Evolutionary conservation across 1,140 invertebrate species (phyloP).

Genomic region (Oryctes rhinoceros): DNA sequence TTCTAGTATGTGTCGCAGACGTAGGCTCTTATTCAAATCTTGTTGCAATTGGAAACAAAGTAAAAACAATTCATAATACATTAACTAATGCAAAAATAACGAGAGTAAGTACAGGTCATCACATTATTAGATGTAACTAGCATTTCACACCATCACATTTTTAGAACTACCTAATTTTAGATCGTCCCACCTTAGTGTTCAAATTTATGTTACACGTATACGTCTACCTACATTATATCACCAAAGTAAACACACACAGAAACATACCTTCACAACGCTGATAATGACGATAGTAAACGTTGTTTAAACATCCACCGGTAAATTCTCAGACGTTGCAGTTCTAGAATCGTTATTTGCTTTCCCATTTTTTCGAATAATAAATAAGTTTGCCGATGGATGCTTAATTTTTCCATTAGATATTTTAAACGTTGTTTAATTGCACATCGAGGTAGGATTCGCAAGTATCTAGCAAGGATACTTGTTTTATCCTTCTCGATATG

Average conservation of each 20-base stretch:
- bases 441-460: too few species aligned
- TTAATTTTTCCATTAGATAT: too few species aligned
- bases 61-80: not conserved
- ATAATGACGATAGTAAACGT: conserved; percentile 29
- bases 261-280: conserved; percentile 2
- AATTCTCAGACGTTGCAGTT: not conserved
- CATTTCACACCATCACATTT: conserved; percentile 30
- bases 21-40: not conserved
- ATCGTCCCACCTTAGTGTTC: not conserved
- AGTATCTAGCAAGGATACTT: too few species aligned
- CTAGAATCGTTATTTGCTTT: too few species aligned
- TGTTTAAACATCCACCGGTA: not conserved
- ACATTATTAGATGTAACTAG: conserved; percentile 33
- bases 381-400: too few species aligned
- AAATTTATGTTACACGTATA: conserved; percentile 37
- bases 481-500: too few species aligned
- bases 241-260: conserved; percentile 7
- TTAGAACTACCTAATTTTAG: not conserved
- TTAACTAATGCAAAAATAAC: not conserved
- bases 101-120: conserved; percentile 4
- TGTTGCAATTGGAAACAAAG: conserved; percentile 15
- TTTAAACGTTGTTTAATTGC: not conserved
- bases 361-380: too few species aligned
- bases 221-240: conserved; percentile 20
- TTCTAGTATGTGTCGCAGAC: not conserved